Evolutionary conservation across 2,888 invertebrate genomes (phyloP), one percentile per base, ranked within the genome.

Genomic region (Platynereis dumerilii): DNA sequence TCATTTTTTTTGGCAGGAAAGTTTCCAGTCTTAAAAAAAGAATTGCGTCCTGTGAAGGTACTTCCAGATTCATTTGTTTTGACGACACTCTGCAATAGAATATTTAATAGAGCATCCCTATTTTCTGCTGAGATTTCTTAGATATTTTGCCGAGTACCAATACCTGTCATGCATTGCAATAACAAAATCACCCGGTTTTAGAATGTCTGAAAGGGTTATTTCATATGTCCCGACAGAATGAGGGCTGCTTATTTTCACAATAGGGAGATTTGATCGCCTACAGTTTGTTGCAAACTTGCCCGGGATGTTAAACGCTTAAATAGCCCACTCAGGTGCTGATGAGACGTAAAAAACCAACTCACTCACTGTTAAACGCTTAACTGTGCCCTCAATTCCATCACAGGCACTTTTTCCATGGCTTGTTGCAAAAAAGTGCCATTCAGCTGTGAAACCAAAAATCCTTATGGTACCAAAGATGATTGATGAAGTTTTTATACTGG

Each of bases 331-430:
- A n/a, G n/a, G n/a, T n/a, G n/a, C n/a, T n/a, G n/a, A n/a, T n/a
- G n/a, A n/a, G n/a, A n/a, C n/a, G n/a, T n/a, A n/a, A n/a, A n/a
- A n/a, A n/a, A n/a, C n/a, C n/a, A n/a, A n/a, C n/a, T n/a, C n/a
- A n/a, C n/a, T n/a, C n/a, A n/a, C n/a, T n/a, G n/a, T n/a, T n/a
- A n/a, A n/a, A n/a, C n/a, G 24, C n/a, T 52, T 5, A 52, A 52
- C 52, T 5, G 52, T 52, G 7, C 24, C 52, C n/a, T 17, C 52
- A 52, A 52, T 52, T 3, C 52, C 52, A 52, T 52, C 52, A 52
- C 52, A 52, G 5, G 24, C 3, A 17, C n/a, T 52, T 22, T 22
- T 52, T 5, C 20, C 52, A 52, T 52, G 52, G 52, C 52, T 52
- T 52, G 52, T 52, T 3, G 52, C 52, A 52, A 52, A 52, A 17